These are phyloP conservation scores for Philaethria dido DNA, from an alignment of 2,888 invertebrate species.

Conservation along the genomic window DNA sequence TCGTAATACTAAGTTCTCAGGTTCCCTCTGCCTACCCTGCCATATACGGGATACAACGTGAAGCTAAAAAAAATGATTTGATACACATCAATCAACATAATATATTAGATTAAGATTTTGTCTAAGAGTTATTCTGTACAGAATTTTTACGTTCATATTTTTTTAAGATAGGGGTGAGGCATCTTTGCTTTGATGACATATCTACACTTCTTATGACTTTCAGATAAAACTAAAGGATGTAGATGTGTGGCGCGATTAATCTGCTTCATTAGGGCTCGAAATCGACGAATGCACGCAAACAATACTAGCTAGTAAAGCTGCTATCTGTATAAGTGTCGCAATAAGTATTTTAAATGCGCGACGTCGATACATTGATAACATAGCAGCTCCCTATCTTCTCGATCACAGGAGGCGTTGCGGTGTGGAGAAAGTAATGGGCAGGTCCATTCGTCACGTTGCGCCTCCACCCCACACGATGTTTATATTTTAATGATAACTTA, in stretches of 20 bases:
- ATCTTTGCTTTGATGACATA: not conserved
- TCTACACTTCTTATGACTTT: conserved; percentile 64
- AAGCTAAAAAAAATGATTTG: too few species aligned
- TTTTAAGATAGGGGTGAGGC: not conserved
- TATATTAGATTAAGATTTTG: too few species aligned
- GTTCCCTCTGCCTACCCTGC: too few species aligned
- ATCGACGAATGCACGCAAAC: conserved; percentile 20
- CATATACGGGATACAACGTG: too few species aligned
- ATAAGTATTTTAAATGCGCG: conserved; percentile 45
- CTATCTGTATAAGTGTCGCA: conserved; percentile 19
- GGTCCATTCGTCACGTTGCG: conserved; percentile 66
- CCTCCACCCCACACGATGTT: conserved; percentile 69
- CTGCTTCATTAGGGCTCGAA: conserved; percentile 63
- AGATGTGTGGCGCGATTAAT: conserved; percentile 61
- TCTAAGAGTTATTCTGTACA: not conserved
- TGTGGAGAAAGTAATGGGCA: conserved; percentile 68
- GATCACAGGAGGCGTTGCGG: conserved; percentile 69
- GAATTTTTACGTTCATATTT: not conserved
- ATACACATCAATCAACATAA: too few species aligned
- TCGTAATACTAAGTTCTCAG: too few species aligned
- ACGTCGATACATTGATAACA: conserved; percentile 55
- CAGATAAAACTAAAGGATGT: conserved; percentile 58
- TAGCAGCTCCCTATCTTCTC: conserved; percentile 59
- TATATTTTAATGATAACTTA: conserved; percentile 53
- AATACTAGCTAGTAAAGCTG: not conserved